Evolutionary conservation across 2,113 vertebrate genomes (phyloP).

Genomic region (Upupa epops): DNA sequence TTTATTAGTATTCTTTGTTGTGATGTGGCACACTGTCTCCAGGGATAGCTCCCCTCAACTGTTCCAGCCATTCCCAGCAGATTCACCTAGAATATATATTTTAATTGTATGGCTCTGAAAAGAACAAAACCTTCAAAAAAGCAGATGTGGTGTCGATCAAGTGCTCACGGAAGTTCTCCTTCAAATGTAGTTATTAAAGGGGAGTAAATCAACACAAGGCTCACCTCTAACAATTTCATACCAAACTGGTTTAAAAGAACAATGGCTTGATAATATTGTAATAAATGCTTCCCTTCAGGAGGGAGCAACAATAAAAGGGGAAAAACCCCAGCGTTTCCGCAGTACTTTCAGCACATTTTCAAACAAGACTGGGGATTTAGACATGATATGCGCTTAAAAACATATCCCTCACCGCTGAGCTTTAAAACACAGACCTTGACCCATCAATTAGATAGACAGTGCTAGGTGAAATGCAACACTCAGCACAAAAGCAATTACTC

Average conservation of each 20-base stretch:
- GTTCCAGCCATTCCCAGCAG: slow-evolving; percentile 9
- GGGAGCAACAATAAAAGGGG: neutral
- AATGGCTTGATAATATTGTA: neutral
- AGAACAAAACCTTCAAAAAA: neutral
- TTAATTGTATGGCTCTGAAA: slow-evolving; percentile 25
- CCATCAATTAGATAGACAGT: neutral
- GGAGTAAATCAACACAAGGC: neutral
- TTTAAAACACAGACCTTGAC: slow-evolving; percentile 7
- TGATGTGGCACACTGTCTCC: slow-evolving; percentile 22
- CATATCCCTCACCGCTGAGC: neutral
- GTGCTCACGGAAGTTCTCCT: neutral
- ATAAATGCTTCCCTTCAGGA: neutral
- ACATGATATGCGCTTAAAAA: neutral
- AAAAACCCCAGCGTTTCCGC: neutral
- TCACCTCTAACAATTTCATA: neutral
- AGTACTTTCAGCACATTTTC: neutral
- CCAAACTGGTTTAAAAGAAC: neutral
- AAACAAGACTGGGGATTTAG: neutral
- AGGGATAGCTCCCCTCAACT: slow-evolving; percentile 19
- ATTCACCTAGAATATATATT: slow-evolving; percentile 22
- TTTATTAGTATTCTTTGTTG: slow-evolving; percentile 55
- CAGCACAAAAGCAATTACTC: neutral
- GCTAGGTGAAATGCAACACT: neutral
- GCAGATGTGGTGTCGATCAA: neutral
- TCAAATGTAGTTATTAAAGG: neutral